Evolutionary conservation across 2,888 invertebrate genomes (phyloP).

Genomic region (Eurois occulta): DNA sequence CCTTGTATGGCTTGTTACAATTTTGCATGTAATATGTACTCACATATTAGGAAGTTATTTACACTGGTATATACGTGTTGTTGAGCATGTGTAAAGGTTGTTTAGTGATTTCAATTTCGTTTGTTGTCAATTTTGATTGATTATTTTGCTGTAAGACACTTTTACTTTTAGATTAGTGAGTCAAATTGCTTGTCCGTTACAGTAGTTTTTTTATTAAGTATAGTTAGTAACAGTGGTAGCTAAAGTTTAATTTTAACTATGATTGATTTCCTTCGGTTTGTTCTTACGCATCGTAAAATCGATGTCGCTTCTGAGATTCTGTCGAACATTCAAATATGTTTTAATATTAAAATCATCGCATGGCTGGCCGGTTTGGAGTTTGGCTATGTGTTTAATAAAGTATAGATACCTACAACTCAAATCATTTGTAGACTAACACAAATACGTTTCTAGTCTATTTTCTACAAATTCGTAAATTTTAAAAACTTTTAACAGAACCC

Average conservation of each 20-base stretch:
- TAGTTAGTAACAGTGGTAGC: conserved; percentile 17
- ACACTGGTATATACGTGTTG: conserved; percentile 8
- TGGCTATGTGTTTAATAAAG: not conserved
- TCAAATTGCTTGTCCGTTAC: conserved; percentile 31
- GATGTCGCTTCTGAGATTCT: not conserved
- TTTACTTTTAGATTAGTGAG: conserved; percentile 51
- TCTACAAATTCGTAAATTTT: not conserved
- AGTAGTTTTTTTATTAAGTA: conserved; percentile 27
- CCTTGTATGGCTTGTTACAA: conserved; percentile 52
- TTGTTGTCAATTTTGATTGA: conserved; percentile 56
- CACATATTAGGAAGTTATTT: conserved; percentile 48
- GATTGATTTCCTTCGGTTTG: conserved; percentile 10
- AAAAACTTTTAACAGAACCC: not conserved
- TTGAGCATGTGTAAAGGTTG: conserved; percentile 31
- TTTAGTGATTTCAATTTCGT: conserved; percentile 56
- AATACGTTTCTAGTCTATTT: not conserved
- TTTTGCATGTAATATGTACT: conserved; percentile 49
- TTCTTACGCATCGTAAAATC: not conserved
- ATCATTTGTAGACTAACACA: not conserved
- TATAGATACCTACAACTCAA: not conserved
- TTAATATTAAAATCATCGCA: not conserved
- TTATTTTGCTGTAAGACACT: conserved; percentile 42
- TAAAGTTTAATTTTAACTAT: conserved; percentile 22
- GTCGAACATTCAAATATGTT: not conserved
- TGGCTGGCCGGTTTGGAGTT: not conserved